These are phyloP conservation scores for Neoascia interrupta DNA, from an alignment of 2,888 invertebrate species.

Conservation along the genomic window DNA sequence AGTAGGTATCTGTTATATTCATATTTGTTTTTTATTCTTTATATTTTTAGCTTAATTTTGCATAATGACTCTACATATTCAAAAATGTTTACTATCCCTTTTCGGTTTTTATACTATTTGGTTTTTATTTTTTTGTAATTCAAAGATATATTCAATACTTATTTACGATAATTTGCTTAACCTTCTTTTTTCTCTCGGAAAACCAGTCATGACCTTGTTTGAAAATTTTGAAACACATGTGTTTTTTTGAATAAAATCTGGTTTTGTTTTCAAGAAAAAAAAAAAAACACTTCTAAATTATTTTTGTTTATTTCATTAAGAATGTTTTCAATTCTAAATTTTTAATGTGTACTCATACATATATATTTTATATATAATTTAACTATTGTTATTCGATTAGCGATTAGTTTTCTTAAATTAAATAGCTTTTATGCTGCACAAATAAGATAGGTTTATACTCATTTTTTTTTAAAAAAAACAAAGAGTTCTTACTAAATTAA, in stretches of 20 bases:
- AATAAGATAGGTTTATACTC: too few relatives aligned
- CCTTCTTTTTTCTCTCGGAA: conserved; percentile 6
- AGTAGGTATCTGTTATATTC: conserved; percentile 53
- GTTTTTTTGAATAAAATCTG: conserved; percentile 18
- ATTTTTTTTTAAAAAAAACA: background rate
- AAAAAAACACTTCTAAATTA: too few relatives aligned
- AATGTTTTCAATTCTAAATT: conserved; percentile 17
- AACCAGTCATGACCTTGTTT: conserved; percentile 44
- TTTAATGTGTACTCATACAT: conserved; percentile 22
- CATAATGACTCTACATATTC: conserved; percentile 45
- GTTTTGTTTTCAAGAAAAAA: conserved; percentile 1
- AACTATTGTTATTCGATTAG: conserved; percentile 54
- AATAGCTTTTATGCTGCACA: too few relatives aligned
- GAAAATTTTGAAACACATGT: conserved; percentile 28
- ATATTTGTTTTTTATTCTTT: conserved; percentile 1
- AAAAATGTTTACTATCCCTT: conserved; percentile 39
- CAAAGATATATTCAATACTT: conserved; percentile 3
- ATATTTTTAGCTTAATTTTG: conserved; percentile 22
- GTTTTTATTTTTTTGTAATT: background rate
- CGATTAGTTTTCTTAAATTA: conserved; percentile 23
- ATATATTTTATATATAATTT: conserved; percentile 28
- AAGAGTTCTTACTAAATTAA: background rate
- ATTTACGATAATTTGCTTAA: background rate
- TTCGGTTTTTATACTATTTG: background rate
- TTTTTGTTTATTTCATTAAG: conserved; percentile 1